Evolutionary conservation across 2,797 vertebrate genomes (phyloP).

Genomic region (Tragelaphus eurycerus): DNA sequence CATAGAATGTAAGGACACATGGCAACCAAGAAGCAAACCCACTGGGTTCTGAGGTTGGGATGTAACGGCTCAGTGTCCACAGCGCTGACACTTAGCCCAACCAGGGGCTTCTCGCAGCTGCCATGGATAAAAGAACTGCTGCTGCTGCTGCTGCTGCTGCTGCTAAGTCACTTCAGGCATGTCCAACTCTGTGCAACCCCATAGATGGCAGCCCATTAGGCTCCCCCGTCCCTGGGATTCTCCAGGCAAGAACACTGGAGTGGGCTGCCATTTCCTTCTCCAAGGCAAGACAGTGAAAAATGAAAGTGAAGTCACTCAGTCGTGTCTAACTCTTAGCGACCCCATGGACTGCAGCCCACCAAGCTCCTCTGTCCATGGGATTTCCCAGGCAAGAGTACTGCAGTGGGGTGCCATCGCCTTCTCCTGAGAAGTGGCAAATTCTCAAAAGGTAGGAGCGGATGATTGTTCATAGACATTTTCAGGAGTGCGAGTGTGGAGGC

Average conservation of each 20-base stretch:
- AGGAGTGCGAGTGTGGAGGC: neutral
- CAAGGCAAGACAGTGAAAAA: too few species aligned
- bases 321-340: rapidly evolving
- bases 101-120: neutral
- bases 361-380: too few species aligned
- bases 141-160: too few species aligned
- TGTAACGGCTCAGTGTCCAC: neutral
- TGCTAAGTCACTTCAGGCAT: rapidly evolving
- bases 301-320: too few species aligned
- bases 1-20: neutral
- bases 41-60: neutral
- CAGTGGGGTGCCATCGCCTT: too few species aligned
- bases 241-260: too few species aligned
- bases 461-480: neutral
- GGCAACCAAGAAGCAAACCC: neutral
- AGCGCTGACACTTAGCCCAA: neutral
- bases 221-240: too few species aligned
- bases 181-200: too few species aligned
- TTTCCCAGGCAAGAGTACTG: too few species aligned
- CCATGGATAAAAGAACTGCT: neutral
- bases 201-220: too few species aligned
- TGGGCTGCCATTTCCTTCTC: too few species aligned
- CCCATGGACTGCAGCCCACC: rapidly evolving
- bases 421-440: neutral
- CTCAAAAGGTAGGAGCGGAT: neutral